phyloP scores from a whole-genome alignment of 2,113 vertebrate genomes.

The Panthera tigris region DNA sequence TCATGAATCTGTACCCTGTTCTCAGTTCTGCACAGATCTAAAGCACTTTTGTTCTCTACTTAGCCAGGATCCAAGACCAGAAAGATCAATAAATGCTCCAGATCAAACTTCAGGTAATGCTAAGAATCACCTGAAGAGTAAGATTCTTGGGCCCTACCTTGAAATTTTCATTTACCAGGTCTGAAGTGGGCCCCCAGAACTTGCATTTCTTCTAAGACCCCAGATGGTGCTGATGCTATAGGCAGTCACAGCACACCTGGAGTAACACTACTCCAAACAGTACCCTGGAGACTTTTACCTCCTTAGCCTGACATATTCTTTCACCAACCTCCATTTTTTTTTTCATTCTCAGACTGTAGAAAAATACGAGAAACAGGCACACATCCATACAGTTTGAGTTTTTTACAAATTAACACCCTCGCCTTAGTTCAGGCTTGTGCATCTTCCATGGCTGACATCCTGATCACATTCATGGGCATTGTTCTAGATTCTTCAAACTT shows the following conservation, averaged over 20 bases:
- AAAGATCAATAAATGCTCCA: neutral
- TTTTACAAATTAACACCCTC: neutral
- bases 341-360: neutral
- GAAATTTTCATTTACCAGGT: neutral
- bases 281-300: neutral
- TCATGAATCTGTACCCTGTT: neutral
- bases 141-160: neutral
- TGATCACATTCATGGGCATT: neutral
- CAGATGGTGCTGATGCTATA: neutral
- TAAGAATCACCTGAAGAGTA: neutral
- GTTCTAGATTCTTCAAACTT: neutral
- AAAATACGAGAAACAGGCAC: neutral
- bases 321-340: neutral
- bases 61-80: neutral
- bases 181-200: neutral
- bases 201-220: neutral
- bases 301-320: neutral
- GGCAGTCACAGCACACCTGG: neutral
- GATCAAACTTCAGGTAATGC: neutral
- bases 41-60: neutral
- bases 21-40: neutral
- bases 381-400: neutral
- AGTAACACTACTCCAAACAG: neutral
- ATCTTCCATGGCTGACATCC: neutral
- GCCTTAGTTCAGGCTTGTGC: neutral